Evolutionary conservation across 2,113 vertebrate genomes (phyloP).

Genomic region (Notothenia rossii): DNA sequence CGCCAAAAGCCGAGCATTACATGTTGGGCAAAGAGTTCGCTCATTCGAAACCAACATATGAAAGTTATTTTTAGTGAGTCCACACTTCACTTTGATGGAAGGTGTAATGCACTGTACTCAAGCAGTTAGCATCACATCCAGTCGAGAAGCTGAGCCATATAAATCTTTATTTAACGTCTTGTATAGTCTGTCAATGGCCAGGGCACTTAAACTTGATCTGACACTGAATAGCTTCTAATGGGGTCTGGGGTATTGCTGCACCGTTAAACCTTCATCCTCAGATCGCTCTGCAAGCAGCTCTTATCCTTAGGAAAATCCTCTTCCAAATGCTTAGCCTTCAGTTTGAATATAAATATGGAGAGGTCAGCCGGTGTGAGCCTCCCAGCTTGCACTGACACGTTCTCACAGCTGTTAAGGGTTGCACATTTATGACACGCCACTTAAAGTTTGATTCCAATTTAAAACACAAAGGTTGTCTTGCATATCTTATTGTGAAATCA

Average conservation of each 20-base stretch:
- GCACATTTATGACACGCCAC: conserved; percentile 6
- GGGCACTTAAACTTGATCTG: conserved; percentile 55
- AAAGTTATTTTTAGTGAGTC: not conserved
- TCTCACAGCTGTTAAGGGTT: conserved; percentile 22
- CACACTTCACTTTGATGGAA: too few species aligned
- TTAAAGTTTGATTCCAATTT: conserved; percentile 39
- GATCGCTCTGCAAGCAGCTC: conserved; percentile 6
- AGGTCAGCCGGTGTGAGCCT: conserved; percentile 33
- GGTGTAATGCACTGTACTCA: too few species aligned
- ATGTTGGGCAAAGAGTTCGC: conserved; percentile 19
- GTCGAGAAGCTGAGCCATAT: not conserved
- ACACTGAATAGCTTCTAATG: conserved; percentile 54
- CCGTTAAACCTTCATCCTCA: conserved; percentile 45
- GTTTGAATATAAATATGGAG: conserved; percentile 11
- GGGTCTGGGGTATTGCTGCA: conserved; percentile 33
- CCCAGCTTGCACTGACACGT: conserved; percentile 14
- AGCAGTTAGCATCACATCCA: not conserved
- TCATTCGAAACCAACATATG: conserved; percentile 2
- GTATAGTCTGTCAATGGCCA: conserved; percentile 37
- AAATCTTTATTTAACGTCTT: conserved; percentile 45
- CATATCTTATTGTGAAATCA: conserved; percentile 43
- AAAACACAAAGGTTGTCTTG: conserved; percentile 23
- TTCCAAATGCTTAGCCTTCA: not conserved
- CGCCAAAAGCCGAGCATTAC: conserved; percentile 7
- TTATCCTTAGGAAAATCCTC: conserved; percentile 16